Percentiles rank a stretch among this genome's conserved stretches.
phyloP scores from a whole-genome alignment of 2,888 invertebrate species.

The Strigamia maritima region DNA sequence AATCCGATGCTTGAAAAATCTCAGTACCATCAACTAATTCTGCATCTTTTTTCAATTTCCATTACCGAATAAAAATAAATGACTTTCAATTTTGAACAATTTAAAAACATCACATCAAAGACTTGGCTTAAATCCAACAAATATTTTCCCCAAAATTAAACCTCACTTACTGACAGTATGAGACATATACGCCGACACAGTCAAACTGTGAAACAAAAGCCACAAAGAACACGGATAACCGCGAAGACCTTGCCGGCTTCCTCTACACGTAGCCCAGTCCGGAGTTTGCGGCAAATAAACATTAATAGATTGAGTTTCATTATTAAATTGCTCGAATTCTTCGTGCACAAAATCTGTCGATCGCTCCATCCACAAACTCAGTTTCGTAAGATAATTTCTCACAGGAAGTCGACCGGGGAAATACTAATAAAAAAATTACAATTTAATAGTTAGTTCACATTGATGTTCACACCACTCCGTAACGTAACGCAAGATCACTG shows the following conservation, averaged over 20 bases:
- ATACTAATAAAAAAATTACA: slow-evolving; percentile 55
- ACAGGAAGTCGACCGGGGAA: slow-evolving; percentile 75
- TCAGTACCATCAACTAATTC: too few relatives aligned
- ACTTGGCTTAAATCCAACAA: too few relatives aligned
- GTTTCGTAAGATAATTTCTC: slow-evolving; percentile 62
- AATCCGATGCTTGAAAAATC: too few relatives aligned
- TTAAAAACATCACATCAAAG: too few relatives aligned
- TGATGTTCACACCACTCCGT: too few relatives aligned
- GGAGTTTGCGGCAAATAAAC: slow-evolving; percentile 40
- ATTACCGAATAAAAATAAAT: too few relatives aligned
- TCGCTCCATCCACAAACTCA: slow-evolving; percentile 59
- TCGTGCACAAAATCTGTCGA: slow-evolving; percentile 48
- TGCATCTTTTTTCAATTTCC: too few relatives aligned
- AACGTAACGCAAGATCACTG: too few relatives aligned
- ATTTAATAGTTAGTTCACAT: background rate
- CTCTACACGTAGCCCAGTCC: slow-evolving; percentile 76
- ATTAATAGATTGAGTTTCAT: background rate
- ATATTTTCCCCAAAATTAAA: background rate
- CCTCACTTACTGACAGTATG: slow-evolving; percentile 46
- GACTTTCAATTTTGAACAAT: too few relatives aligned
- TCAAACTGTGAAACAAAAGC: slow-evolving; percentile 88
- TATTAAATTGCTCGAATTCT: slow-evolving; percentile 49
- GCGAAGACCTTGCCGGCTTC: slow-evolving; percentile 69
- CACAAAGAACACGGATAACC: slow-evolving; percentile 95
- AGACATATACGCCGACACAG: slow-evolving; percentile 66